A percentile compares a stretch with the other conserved stretches of the same genome.
These are phyloP conservation scores for Silurus asotus DNA, from an alignment of 2,113 vertebrate species.

Conservation along the genomic window DNA sequence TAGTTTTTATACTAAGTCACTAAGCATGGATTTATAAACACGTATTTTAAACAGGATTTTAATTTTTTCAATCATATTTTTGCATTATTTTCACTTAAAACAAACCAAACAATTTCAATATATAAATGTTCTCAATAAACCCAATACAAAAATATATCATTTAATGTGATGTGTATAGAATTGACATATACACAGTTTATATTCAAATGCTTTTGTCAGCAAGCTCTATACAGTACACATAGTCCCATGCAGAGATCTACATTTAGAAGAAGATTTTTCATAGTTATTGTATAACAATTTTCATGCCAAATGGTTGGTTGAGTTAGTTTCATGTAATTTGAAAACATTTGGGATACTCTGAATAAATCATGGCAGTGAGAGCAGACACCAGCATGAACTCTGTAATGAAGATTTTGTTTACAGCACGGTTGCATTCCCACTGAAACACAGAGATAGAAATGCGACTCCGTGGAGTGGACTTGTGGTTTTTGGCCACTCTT, in stretches of 20 bases:
- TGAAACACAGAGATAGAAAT: conserved; percentile 8
- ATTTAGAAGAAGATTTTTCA: background rate
- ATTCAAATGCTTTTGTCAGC: background rate
- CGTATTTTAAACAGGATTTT: no score
- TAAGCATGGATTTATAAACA: background rate
- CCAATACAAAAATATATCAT: background rate
- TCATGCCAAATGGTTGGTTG: background rate
- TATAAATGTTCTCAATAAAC: no score
- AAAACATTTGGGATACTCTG: background rate
- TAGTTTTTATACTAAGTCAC: no score
- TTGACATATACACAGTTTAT: background rate
- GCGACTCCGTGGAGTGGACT: conserved; percentile 1
- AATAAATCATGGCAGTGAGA: background rate
- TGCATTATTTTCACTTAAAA: no score
- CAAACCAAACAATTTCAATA: no score
- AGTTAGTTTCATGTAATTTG: background rate
- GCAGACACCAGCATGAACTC: conserved; percentile 1
- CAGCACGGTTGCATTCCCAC: background rate
- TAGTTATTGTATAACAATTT: background rate
- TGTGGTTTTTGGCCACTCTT: conserved; percentile 7
- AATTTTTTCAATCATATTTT: no score
- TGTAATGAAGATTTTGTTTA: conserved; percentile 23
- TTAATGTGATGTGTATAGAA: background rate
- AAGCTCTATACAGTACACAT: background rate
- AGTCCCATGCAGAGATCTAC: background rate